A percentile compares a stretch with the other conserved stretches of the same genome.
phyloP scores from a whole-genome alignment of 2,888 invertebrate genomes.

The Serrognathus titanus region DNA sequence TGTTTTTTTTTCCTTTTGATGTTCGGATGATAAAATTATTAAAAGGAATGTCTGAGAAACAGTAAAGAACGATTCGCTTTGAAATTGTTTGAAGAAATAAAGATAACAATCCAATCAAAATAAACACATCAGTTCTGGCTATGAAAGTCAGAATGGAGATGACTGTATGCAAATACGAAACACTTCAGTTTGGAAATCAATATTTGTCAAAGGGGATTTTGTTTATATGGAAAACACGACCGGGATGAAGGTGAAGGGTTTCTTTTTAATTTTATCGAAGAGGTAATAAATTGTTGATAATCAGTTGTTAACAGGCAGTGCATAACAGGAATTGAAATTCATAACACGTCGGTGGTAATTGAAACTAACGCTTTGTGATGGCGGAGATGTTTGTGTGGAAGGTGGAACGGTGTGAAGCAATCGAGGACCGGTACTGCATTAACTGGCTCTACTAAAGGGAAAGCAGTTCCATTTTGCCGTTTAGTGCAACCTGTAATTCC shows the following conservation, averaged over 20 bases:
- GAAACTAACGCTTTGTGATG: conserved; percentile 1
- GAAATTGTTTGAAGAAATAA: conserved; percentile 1
- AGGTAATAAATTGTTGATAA: no score
- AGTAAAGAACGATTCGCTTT: no score
- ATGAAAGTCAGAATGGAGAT: background rate
- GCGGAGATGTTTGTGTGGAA: background rate
- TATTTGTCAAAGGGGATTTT: no score
- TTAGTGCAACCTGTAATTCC: conserved; percentile 10
- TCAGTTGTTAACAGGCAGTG: background rate
- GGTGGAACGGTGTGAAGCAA: background rate
- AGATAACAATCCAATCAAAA: background rate
- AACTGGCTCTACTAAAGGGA: background rate
- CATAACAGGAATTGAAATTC: background rate
- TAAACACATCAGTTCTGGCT: background rate
- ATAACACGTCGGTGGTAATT: conserved; percentile 1
- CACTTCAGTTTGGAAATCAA: background rate
- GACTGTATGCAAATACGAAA: background rate
- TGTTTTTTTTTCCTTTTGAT: no score
- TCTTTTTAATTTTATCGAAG: no score
- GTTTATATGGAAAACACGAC: no score
- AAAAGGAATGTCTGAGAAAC: no score
- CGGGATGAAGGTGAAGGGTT: no score
- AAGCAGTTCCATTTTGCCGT: conserved; percentile 11
- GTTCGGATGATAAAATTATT: no score
- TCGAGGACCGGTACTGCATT: background rate